Percentiles rank a stretch among this genome's conserved stretches.
phyloP scores from a whole-genome alignment of 2,797 vertebrate species.

The Xenentodon cancila region DNA sequence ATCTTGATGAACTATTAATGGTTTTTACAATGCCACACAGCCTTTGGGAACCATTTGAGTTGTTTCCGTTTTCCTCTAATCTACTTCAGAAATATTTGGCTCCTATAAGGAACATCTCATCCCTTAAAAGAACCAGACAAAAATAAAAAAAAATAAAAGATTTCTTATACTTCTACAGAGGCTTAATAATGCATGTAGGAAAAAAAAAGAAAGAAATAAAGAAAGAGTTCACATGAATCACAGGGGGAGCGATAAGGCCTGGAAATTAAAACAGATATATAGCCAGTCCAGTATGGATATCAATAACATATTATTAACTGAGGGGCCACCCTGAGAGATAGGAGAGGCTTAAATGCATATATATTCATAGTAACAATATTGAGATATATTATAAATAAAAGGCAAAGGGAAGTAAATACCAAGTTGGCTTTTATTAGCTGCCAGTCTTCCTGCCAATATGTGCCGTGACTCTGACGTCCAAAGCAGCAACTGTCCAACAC shows the following conservation, averaged over 20 bases:
- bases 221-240: conserved; percentile 67
- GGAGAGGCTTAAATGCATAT: conserved; percentile 83
- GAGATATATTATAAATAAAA: conserved; percentile 82
- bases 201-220: conserved; percentile 65
- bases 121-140: conserved; percentile 62
- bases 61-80: conserved; percentile 18
- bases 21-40: conserved; percentile 40
- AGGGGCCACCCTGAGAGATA: conserved; percentile 76
- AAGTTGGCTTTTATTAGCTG: conserved; percentile 85
- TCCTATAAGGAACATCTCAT: conserved; percentile 55
- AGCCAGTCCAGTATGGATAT: conserved; percentile 80
- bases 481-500: conserved; percentile 84
- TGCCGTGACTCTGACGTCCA: conserved; percentile 81
- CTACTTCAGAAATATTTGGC: conserved; percentile 41
- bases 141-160: conserved; percentile 47
- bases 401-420: conserved; percentile 78
- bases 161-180: conserved; percentile 63
- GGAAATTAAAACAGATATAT: conserved; percentile 81
- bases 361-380: conserved; percentile 86
- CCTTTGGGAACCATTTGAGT: conserved; percentile 20
- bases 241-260: conserved; percentile 74
- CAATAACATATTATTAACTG: conserved; percentile 85
- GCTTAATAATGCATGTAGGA: conserved; percentile 71
- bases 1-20: conserved; percentile 57
- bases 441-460: conserved; percentile 85